A percentile compares a stretch with the other conserved stretches of the same genome.
Conservation (phyloP, 2,797 vertebrate genomes). For the Sebastes hopkinsi region DNA sequence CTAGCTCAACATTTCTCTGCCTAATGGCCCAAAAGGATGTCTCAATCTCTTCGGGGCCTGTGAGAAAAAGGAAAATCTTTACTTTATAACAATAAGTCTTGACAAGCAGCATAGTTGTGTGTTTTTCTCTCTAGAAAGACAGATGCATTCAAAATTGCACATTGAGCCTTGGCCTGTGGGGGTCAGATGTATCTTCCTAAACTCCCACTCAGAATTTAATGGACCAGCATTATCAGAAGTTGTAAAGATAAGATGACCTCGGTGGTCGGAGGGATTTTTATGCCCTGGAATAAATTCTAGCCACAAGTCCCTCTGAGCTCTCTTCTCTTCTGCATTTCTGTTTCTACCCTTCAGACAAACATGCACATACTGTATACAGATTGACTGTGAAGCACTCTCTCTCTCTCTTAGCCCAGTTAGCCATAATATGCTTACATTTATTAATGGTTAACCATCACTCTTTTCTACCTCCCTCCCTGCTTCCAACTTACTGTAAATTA, state of each 20-base stretch:
- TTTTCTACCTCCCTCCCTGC: slow-evolving; percentile 17
- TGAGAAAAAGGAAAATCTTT: background rate
- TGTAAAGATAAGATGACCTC: slow-evolving; percentile 40
- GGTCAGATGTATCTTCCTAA: slow-evolving; percentile 7
- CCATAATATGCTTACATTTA: slow-evolving; percentile 13
- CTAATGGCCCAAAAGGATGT: background rate
- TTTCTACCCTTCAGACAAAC: slow-evolving; percentile 21
- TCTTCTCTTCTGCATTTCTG: background rate
- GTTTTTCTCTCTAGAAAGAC: background rate
- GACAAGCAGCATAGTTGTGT: background rate
- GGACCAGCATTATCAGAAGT: slow-evolving; percentile 13
- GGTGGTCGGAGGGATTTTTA: slow-evolving; percentile 16
- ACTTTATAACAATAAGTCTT: background rate
- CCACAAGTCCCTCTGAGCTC: background rate
- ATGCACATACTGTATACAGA: background rate
- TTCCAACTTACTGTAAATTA: slow-evolving; percentile 40
- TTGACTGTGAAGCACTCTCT: background rate
- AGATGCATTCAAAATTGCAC: background rate
- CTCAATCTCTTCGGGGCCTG: background rate
- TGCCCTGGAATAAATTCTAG: slow-evolving; percentile 18
- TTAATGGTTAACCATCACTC: slow-evolving; percentile 37
- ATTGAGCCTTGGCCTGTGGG: background rate
- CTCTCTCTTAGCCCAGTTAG: background rate
- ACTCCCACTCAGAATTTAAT: slow-evolving; percentile 28
- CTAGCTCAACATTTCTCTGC: background rate